Evolutionary conservation across 2,888 invertebrate genomes (phyloP).

Genomic region (Mythimna vitellina): DNA sequence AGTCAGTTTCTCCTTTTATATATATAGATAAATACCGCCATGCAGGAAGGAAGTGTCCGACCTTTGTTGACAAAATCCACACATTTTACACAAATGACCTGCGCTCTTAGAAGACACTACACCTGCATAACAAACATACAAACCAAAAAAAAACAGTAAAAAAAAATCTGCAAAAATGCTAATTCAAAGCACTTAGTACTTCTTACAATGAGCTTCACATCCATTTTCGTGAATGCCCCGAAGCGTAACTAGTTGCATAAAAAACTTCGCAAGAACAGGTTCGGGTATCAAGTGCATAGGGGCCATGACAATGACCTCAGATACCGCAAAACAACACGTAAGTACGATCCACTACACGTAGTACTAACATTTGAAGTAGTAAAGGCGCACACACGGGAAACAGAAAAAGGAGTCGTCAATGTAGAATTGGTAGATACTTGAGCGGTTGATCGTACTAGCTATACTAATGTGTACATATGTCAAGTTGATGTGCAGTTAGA

Average conservation of each 20-base stretch:
- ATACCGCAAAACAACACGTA: constrained; percentile 47
- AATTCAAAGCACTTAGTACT: constrained; percentile 3
- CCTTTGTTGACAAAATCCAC: no score
- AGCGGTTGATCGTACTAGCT: constrained; percentile 16
- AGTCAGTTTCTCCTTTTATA: no score
- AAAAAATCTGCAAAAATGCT: neutral
- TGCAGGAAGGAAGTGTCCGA: no score
- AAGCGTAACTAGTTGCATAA: constrained; percentile 41
- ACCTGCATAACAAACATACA: neutral
- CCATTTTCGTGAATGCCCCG: constrained; percentile 6
- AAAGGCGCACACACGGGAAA: constrained; percentile 11
- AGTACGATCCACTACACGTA: constrained; percentile 18
- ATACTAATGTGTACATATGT: constrained; percentile 26
- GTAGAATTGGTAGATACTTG: neutral
- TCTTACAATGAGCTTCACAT: constrained; percentile 10
- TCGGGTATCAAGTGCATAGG: constrained; percentile 60
- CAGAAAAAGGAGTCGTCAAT: neutral
- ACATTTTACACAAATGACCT: no score
- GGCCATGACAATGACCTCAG: constrained; percentile 62
- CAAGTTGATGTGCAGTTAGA: constrained; percentile 38
- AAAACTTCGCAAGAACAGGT: constrained; percentile 64
- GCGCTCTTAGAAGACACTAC: neutral
- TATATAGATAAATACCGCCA: no score
- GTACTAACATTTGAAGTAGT: neutral
- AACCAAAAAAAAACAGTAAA: neutral